Evolutionary conservation across 1,140 invertebrate genomes (phyloP).

Genomic region (Bombus ignitus): DNA sequence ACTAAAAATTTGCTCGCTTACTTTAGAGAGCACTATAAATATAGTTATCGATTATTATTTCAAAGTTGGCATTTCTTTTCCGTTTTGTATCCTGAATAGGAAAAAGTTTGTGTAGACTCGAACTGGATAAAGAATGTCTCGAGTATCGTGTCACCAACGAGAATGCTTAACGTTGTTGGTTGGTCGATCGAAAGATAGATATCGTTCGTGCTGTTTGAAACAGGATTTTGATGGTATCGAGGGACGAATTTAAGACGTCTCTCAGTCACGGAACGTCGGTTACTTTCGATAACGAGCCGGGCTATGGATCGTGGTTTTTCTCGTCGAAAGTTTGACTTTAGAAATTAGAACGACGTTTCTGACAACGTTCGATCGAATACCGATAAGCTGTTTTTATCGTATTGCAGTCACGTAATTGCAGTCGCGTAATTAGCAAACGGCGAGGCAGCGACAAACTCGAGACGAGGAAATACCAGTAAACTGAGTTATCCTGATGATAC

Average conservation of each 20-base stretch:
- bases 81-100: background rate
- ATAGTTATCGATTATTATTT: background rate
- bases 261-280: background rate
- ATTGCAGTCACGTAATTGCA: background rate
- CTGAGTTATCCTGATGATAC: background rate
- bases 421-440: background rate
- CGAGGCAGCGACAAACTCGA: background rate
- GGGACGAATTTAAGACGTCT: constrained; percentile 9
- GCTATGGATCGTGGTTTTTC: background rate
- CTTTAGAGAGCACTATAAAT: too few relatives aligned
- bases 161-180: background rate
- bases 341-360: background rate
- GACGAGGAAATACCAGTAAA: background rate
- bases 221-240: constrained; percentile 3
- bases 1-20: too few relatives aligned
- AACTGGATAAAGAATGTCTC: background rate
- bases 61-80: background rate
- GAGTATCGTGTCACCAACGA: background rate
- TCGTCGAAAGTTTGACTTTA: background rate
- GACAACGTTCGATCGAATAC: background rate
- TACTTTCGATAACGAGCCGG: background rate
- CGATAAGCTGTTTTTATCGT: background rate
- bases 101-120: background rate
- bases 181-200: background rate
- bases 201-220: constrained; percentile 1